Evolutionary conservation across 2,888 invertebrate genomes (phyloP), one percentile per base, ranked within the genome.

Genomic region (Campaea margaritaria): DNA sequence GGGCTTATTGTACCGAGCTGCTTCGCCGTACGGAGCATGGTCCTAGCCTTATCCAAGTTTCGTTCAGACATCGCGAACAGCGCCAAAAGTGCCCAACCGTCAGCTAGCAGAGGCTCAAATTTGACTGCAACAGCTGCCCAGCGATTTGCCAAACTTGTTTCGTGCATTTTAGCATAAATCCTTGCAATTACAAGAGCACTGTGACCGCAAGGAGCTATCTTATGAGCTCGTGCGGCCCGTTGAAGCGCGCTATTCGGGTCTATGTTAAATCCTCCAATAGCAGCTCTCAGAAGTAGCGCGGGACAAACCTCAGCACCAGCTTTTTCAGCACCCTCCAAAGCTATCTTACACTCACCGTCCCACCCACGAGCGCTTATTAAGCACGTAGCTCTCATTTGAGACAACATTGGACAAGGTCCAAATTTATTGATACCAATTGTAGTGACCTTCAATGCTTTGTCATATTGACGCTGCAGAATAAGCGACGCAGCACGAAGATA

Each of bases 31-130:
- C 89, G 85, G 2, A 90, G 67, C 83, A 90, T 82, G 0, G 78
- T 72, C 44, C 80, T 79, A 1, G 89, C 90, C 66, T 82, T 86
- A 9, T 86, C 74, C 1, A 85, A 15, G 21, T 87, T 73, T 45
- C 75, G 78, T 38, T 85, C 79, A 44, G 79, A 72, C 78, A 90
- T 82, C 9, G 88, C 88, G 38, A 90, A 65, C 14, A 88, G 47
- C n/a, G 85, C 82, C 62, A 92, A 66, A 62, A 88, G 72, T 2
- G 88, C 90, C 92, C 92, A 92, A 0, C 84, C 92, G 69, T 92
- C 89, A 3, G 91, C 79, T 28, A 91, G 70, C 27, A 82, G 68
- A 0, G 91, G 89, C 62, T 91, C 92, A 16, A 74, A 57, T 54
- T 87, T 86, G 0, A 91, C 89, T 39, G 91, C 86, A 39, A 69